Conservation (phyloP, 2,797 vertebrate genomes). For the Dicrostonyx torquatus region DNA sequence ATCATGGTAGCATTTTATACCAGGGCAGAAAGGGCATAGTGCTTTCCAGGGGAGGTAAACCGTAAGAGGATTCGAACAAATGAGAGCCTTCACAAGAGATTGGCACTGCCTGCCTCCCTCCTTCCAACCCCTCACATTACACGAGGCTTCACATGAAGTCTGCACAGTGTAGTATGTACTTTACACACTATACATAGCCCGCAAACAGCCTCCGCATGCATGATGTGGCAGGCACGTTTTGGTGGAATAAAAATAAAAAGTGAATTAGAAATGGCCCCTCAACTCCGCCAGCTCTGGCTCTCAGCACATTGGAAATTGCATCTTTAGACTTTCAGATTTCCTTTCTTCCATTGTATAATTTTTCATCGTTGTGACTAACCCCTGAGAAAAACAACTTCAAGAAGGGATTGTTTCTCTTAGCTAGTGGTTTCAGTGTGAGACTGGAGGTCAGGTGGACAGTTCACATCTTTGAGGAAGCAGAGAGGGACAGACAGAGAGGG, state of each 20-base stretch:
- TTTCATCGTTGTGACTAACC: not conserved
- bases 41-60: not conserved
- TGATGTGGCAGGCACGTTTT: not conserved
- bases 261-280: not conserved
- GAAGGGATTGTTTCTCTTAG: not conserved
- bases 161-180: not conserved
- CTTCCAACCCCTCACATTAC: not conserved
- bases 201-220: not conserved
- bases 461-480: not conserved
- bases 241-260: not conserved
- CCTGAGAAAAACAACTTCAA: not conserved
- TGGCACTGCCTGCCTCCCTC: not conserved
- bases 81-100: not conserved
- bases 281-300: not conserved
- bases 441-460: not conserved
- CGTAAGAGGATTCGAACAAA: not conserved
- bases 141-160: not conserved
- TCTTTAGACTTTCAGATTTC: not conserved
- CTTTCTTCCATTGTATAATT: not conserved
- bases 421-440: not conserved
- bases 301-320: not conserved
- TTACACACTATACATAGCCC: not conserved
- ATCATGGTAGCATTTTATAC: not conserved
- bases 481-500: not conserved
- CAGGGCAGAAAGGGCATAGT: too few species aligned